These are phyloP conservation scores for Danionella cerebrum DNA, from an alignment of 2,113 vertebrate species.

Conservation along the genomic window DNA sequence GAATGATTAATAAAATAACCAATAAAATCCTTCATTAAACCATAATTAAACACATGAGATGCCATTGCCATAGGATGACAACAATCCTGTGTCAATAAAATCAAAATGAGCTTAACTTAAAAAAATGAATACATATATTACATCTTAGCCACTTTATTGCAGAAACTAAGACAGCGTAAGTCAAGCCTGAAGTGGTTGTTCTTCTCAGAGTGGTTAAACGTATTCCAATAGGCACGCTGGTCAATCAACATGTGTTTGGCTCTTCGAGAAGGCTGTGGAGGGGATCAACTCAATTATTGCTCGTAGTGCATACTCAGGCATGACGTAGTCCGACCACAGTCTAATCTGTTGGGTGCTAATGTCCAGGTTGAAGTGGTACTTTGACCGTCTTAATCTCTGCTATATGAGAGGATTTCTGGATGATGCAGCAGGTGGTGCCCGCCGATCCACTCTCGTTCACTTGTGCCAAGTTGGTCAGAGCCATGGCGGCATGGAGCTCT, in stretches of 20 bases:
- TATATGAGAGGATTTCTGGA: constrained; percentile 98
- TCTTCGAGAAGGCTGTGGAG: constrained; percentile 7
- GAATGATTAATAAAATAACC: no score
- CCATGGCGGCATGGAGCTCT: constrained; percentile 95
- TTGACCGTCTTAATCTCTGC: constrained; percentile 96
- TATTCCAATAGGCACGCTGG: constrained; percentile 28
- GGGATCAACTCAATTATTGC: constrained; percentile 2
- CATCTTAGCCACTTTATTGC: constrained; percentile 19
- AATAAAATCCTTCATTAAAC: no score
- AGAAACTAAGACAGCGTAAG: background rate
- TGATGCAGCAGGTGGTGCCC: constrained; percentile 87
- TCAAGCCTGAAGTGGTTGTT: constrained; percentile 4
- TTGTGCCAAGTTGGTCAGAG: constrained; percentile 89
- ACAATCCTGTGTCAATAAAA: constrained; percentile 60
- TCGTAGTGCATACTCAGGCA: background rate
- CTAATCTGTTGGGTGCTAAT: constrained; percentile 41
- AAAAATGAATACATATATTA: constrained; percentile 38
- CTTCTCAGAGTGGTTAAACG: background rate
- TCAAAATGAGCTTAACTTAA: constrained; percentile 38
- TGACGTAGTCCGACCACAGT: background rate
- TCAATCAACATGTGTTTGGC: constrained; percentile 26
- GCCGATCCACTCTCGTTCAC: constrained; percentile 68
- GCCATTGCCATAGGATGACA: constrained; percentile 49
- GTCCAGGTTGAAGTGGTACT: constrained; percentile 72
- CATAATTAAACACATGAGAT: constrained; percentile 4